A percentile compares a stretch with the other conserved stretches of the same genome.
phyloP scores from a whole-genome alignment of 1,140 invertebrate species.

The Streblospio benedicti region DNA sequence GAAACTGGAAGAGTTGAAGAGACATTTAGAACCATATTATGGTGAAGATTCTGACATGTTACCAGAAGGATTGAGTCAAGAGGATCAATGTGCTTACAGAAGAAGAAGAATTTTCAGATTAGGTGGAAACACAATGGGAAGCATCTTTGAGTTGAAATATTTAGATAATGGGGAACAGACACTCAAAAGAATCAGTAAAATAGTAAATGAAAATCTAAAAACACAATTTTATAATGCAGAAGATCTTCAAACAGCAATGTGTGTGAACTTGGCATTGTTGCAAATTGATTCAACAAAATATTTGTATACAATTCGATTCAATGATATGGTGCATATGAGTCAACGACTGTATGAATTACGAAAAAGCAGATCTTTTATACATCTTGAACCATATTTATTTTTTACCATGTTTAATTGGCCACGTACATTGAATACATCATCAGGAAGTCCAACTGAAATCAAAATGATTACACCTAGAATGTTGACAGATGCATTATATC shows the following conservation, averaged over 20 bases:
- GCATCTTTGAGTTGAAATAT: constrained; percentile 15
- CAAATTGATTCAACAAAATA: constrained; percentile 2
- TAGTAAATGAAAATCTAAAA: neutral
- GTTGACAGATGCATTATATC: neutral
- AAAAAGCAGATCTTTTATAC: neutral
- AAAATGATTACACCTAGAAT: neutral
- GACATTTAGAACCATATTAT: constrained; percentile 22
- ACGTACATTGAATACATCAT: too few relatives aligned
- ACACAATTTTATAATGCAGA: neutral
- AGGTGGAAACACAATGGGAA: constrained; percentile 16
- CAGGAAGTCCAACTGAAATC: too few relatives aligned
- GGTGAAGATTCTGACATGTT: constrained; percentile 21
- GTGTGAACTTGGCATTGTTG: constrained; percentile 5
- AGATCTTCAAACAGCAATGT: neutral
- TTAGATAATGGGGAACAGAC: neutral
- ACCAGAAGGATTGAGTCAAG: constrained; percentile 10
- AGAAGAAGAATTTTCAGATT: constrained; percentile 19
- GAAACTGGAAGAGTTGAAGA: constrained; percentile 8
- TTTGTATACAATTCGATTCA: neutral
- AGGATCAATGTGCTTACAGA: constrained; percentile 16
- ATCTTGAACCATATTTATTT: constrained; percentile 11
- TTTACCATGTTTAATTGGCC: constrained; percentile 11
- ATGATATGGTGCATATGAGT: constrained; percentile 1
- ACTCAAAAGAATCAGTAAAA: neutral
- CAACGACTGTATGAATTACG: neutral